These are phyloP conservation scores for Trichogramma pretiosum DNA, from an alignment of 1,140 invertebrate species.

Conservation along the genomic window DNA sequence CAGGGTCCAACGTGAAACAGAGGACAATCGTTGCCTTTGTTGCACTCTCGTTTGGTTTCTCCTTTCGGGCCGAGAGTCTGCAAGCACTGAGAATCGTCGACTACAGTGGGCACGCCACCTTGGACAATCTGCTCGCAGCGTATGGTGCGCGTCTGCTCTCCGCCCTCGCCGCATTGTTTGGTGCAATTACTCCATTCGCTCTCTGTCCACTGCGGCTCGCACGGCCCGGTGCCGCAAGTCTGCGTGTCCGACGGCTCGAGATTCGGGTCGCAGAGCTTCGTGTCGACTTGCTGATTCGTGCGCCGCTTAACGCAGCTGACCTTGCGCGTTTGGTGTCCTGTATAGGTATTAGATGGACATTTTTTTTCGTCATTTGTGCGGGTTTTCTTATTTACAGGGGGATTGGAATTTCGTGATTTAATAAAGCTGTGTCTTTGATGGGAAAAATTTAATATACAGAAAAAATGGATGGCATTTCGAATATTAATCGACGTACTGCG, in stretches of 20 bases:
- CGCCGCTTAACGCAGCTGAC: conserved; percentile 63
- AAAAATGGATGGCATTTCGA: too few relatives aligned
- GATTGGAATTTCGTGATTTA: too few relatives aligned
- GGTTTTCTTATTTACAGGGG: too few relatives aligned
- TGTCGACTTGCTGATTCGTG: conserved; percentile 59
- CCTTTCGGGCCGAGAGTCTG: conserved; percentile 61
- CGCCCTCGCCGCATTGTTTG: conserved; percentile 68
- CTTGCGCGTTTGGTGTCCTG: conserved; percentile 64
- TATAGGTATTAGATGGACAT: too few relatives aligned
- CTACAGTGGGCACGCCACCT: conserved; percentile 53
- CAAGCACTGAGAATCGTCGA: conserved; percentile 67
- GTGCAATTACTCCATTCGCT: conserved; percentile 78
- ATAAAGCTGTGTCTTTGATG: background rate
- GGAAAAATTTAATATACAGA: background rate
- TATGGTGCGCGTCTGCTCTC: conserved; percentile 59
- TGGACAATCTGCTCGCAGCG: conserved; percentile 69
- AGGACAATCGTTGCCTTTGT: conserved; percentile 67
- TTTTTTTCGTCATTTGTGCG: conserved; percentile 17
- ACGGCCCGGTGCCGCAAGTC: conserved; percentile 66
- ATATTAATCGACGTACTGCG: too few relatives aligned
- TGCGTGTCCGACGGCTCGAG: conserved; percentile 59
- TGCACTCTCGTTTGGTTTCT: conserved; percentile 61
- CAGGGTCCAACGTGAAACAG: conserved; percentile 76
- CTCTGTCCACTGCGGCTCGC: conserved; percentile 74
- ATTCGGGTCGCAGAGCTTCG: conserved; percentile 67